These are phyloP conservation scores for Acanthopleura granulata DNA, from an alignment of 2,888 invertebrate genomes.

Conservation along the genomic window DNA sequence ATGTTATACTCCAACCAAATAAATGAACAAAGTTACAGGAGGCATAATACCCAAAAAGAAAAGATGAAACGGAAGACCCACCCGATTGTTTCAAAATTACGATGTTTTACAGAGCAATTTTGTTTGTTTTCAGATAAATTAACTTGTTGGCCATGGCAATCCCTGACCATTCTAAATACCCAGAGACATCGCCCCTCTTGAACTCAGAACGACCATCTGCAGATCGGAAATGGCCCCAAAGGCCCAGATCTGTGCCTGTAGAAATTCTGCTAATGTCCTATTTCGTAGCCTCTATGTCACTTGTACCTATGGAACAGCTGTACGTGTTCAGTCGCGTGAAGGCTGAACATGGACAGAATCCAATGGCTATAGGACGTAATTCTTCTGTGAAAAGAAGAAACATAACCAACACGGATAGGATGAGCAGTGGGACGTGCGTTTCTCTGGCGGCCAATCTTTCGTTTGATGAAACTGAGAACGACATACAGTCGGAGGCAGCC, in stretches of 20 bases:
- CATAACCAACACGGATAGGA: not conserved
- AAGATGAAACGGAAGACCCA: too few species aligned
- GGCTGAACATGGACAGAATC: not conserved
- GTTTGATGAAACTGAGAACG: not conserved
- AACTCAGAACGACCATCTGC: too few species aligned
- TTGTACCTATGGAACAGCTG: constrained; percentile 11
- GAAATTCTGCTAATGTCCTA: not conserved
- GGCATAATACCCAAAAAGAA: too few species aligned
- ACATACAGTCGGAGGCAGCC: not conserved
- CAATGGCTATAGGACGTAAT: not conserved
- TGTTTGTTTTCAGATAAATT: too few species aligned
- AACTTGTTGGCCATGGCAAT: too few species aligned
- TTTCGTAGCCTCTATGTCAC: not conserved
- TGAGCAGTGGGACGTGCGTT: too few species aligned
- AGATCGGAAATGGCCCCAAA: not conserved
- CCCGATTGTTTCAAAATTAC: too few species aligned
- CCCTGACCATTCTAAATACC: too few species aligned
- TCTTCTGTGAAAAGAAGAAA: not conserved
- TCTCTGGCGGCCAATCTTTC: not conserved
- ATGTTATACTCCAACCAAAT: too few species aligned
- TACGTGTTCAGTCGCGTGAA: not conserved
- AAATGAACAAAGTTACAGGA: too few species aligned
- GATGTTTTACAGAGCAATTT: too few species aligned
- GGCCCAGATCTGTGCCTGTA: not conserved
- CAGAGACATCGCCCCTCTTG: too few species aligned